Evolutionary conservation across 1,140 invertebrate genomes (phyloP).

Genomic region (Mercenaria mercenaria): DNA sequence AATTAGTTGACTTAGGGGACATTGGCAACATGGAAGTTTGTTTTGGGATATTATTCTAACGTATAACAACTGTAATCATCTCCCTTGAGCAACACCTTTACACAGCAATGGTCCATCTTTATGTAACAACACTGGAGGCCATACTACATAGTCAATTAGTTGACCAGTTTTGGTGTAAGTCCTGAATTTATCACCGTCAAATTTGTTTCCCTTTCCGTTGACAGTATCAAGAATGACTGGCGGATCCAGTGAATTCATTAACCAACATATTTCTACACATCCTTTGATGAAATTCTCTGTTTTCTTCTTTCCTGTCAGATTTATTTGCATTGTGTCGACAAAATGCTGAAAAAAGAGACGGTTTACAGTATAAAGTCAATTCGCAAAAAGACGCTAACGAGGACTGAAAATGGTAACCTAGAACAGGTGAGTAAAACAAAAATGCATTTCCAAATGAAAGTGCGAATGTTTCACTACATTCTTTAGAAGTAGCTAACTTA

Average conservation of each 20-base stretch:
- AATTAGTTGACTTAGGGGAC: too few relatives aligned
- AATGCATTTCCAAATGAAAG: neutral
- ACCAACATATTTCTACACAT: conserved; percentile 51
- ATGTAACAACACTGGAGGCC: conserved; percentile 45
- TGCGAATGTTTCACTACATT: too few relatives aligned
- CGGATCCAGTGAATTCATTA: conserved; percentile 46
- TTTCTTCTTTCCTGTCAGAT: neutral
- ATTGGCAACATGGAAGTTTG: too few relatives aligned
- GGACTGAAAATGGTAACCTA: too few relatives aligned
- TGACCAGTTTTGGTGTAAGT: conserved; percentile 32
- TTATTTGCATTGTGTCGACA: neutral
- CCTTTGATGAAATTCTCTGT: neutral
- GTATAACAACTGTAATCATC: neutral
- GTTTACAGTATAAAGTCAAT: too few relatives aligned
- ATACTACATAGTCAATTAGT: conserved; percentile 27
- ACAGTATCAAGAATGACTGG: conserved; percentile 26
- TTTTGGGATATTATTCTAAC: too few relatives aligned
- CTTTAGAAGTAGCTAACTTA: neutral
- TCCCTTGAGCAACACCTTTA: conserved; percentile 53
- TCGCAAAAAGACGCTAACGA: too few relatives aligned
- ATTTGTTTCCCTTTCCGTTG: neutral
- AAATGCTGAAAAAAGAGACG: neutral
- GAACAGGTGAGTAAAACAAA: too few relatives aligned
- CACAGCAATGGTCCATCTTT: conserved; percentile 38
- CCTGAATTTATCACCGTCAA: conserved; percentile 25